Base-by-base conservation (phyloP, 2,888 invertebrate genomes). In the Byasa hedistus region DNA sequence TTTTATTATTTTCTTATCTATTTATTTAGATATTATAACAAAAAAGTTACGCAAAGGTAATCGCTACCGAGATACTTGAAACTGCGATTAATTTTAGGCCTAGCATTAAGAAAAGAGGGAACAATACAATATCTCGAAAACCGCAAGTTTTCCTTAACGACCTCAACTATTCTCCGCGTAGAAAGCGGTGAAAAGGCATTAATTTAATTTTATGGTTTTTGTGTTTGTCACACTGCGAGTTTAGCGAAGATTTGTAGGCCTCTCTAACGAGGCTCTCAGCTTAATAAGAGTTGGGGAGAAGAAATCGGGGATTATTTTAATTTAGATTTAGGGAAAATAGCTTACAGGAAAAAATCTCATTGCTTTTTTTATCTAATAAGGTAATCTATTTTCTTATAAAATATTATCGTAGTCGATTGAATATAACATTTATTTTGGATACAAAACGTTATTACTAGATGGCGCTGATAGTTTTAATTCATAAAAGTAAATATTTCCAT, bases 141-240 rank as follows among this genome's bases (percentile, higher is more conserved):
- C 80, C 76, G 76, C 73, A 77, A 82, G 79, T 80, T 80, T 80
- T 77, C 81, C 83, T 79, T 84, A 87, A 89, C 84, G 81, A 84
- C 79, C 79, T 69, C 76, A 79, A 82, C 83, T 84, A 82, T 81
- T 67, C 62, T 44, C 76, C 77, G 69, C 71, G 72, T 79, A 81
- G 81, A 82, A 61, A 81, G 83, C 81, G 84, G 81, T 80, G 73
- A 75, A 76, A 81, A 78, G 78, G 80, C 92, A 92, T 92, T 92
- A 89, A 91, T 92, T 91, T 91, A 90, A 88, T 91, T 91, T 92
- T 84, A 92, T 92, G 91, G 92, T 87, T 90, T 89, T 88, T 92
- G 91, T 87, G 89, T 91, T 87, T 92, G 92, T 92, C 92, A 92
- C 86, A 83, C 79, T 72, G 83, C 83, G 80, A 84, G 85, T 79